Conservation (phyloP, 2,113 vertebrate species). For the Corvus hawaiiensis region DNA sequence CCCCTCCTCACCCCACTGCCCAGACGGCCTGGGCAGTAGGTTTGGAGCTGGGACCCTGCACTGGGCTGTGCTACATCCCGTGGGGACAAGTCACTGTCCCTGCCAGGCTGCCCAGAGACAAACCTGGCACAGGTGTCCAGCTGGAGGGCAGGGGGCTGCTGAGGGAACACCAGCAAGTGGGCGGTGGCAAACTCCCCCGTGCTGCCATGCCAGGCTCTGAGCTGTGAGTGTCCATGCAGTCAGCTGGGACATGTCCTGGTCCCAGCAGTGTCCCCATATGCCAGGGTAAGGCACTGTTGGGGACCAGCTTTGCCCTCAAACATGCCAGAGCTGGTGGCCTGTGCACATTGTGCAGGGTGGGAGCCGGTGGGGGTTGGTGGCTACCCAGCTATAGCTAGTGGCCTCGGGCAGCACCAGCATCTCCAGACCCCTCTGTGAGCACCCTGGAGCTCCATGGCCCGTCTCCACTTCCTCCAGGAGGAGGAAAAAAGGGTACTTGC, state of each 20-base stretch:
- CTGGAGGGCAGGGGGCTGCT: background rate
- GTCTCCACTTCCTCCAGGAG: background rate
- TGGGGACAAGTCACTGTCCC: background rate
- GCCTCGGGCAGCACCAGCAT: background rate
- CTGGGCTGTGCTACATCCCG: background rate
- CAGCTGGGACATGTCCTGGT: background rate
- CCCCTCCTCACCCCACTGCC: background rate
- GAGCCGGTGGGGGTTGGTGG: background rate
- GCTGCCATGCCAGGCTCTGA: background rate
- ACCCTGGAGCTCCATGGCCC: background rate
- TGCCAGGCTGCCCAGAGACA: background rate
- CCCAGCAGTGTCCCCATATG: background rate
- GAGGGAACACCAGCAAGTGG: fast-evolving
- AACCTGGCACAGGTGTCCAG: background rate
- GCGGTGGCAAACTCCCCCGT: background rate
- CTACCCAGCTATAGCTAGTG: background rate
- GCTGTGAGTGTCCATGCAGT: background rate
- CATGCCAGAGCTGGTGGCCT: background rate
- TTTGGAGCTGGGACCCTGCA: background rate
- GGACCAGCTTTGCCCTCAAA: background rate
- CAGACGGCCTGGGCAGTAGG: background rate
- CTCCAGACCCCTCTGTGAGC: background rate
- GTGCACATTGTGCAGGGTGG: background rate
- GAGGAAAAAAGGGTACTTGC: background rate
- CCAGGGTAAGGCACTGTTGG: background rate